phyloP scores from a whole-genome alignment of 2,113 vertebrate genomes.

The Coracopsis vasa region DNA sequence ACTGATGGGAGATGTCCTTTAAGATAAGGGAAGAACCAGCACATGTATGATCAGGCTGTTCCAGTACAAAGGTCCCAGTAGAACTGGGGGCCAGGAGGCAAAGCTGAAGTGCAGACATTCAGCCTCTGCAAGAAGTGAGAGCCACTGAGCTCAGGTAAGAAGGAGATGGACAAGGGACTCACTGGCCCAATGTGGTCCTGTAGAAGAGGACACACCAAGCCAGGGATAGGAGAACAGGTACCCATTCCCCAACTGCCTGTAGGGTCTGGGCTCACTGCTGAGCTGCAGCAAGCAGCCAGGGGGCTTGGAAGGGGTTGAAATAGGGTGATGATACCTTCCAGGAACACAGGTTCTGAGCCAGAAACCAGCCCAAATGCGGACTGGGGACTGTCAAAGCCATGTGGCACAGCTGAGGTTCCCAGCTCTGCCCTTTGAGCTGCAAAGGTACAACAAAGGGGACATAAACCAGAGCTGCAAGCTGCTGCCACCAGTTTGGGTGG shows the following conservation, averaged over 20 bases:
- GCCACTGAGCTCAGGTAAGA: neutral
- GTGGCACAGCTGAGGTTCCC: accelerated
- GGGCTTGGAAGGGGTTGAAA: neutral
- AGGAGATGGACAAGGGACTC: neutral
- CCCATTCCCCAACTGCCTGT: too few species aligned
- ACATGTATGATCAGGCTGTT: accelerated
- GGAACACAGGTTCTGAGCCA: neutral
- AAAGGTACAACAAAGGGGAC: accelerated
- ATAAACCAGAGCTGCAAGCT: neutral
- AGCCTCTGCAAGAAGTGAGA: accelerated
- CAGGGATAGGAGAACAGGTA: neutral
- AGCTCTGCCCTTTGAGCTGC: neutral
- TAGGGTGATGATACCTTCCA: too few species aligned
- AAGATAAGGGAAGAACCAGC: neutral
- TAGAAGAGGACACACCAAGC: neutral
- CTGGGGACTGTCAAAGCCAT: accelerated
- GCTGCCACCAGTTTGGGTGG: neutral
- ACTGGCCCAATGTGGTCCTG: accelerated
- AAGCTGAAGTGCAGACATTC: neutral
- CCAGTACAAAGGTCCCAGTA: neutral
- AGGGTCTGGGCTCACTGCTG: neutral
- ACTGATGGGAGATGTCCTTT: neutral
- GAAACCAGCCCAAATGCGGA: neutral
- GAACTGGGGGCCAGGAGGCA: neutral
- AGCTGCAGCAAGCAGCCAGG: neutral